phyloP scores from a whole-genome alignment of 2,113 vertebrate species.

The Neolamprologus sp. region DNA sequence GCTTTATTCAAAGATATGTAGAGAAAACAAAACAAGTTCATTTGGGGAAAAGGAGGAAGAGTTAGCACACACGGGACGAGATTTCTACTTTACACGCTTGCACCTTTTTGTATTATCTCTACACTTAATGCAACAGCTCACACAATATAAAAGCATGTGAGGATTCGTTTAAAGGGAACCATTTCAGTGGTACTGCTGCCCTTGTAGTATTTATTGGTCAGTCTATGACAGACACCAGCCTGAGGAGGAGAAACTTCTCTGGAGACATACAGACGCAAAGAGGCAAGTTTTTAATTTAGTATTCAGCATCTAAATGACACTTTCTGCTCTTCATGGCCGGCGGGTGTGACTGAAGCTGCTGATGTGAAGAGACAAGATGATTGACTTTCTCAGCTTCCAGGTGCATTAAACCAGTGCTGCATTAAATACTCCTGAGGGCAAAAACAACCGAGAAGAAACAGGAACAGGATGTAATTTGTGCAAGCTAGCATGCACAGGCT shows the following conservation, averaged over 20 bases:
- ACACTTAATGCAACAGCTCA: slow-evolving; percentile 27
- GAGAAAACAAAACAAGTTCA: not conserved
- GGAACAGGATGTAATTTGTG: not conserved
- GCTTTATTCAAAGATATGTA: not conserved
- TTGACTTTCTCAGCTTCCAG: not conserved
- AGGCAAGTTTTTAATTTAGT: not conserved
- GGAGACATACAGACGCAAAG: not conserved
- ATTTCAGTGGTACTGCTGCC: not conserved
- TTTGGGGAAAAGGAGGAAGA: not conserved
- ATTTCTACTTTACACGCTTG: not conserved
- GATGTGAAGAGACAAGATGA: not conserved
- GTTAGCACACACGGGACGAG: not conserved
- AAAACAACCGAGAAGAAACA: not conserved
- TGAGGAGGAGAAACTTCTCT: slow-evolving; percentile 9
- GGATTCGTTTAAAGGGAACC: not conserved
- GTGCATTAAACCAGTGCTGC: not conserved
- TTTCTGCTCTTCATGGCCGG: not conserved
- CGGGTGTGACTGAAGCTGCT: not conserved
- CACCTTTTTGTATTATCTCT: not conserved
- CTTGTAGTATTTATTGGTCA: not conserved
- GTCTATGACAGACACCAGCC: slow-evolving; percentile 6
- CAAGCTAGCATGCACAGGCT: not conserved
- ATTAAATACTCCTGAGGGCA: not conserved
- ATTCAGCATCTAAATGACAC: not conserved
- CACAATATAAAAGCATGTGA: not conserved